phyloP scores from a whole-genome alignment of 2,888 invertebrate genomes.

The Sinhomidia bicolor region DNA sequence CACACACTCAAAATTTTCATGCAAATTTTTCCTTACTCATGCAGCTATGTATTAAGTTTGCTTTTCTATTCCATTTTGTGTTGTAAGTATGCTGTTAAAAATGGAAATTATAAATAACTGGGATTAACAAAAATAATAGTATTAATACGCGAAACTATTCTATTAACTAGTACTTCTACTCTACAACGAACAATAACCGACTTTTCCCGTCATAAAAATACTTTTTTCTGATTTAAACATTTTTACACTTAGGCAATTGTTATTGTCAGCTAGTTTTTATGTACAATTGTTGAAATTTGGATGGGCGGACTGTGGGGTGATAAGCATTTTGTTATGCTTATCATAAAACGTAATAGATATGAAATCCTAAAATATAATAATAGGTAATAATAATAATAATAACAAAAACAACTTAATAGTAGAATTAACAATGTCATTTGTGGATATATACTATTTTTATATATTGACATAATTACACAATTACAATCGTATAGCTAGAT shows the following conservation, averaged over 20 bases:
- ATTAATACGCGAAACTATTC: conserved; percentile 1
- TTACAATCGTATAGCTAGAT: background rate
- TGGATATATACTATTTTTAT: background rate
- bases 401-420: background rate
- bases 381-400: too few relatives aligned
- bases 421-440: conserved; percentile 42
- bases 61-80: background rate
- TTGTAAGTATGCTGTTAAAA: conserved; percentile 65
- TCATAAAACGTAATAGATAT: background rate
- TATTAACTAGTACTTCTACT: background rate
- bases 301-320: conserved; percentile 27
- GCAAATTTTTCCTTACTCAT: too few relatives aligned
- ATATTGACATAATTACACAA: background rate
- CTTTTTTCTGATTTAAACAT: conserved; percentile 11
- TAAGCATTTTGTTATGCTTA: conserved; percentile 8
- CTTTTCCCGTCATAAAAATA: conserved; percentile 65
- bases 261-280: conserved; percentile 7
- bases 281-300: conserved; percentile 9
- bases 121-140: conserved; percentile 28
- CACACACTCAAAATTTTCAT: too few relatives aligned
- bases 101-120: conserved; percentile 23
- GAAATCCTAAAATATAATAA: too few relatives aligned
- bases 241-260: background rate
- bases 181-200: conserved; percentile 4
- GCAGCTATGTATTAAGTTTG: background rate